Conservation (phyloP, 2,797 vertebrate species). For the Lophius americanus region DNA sequence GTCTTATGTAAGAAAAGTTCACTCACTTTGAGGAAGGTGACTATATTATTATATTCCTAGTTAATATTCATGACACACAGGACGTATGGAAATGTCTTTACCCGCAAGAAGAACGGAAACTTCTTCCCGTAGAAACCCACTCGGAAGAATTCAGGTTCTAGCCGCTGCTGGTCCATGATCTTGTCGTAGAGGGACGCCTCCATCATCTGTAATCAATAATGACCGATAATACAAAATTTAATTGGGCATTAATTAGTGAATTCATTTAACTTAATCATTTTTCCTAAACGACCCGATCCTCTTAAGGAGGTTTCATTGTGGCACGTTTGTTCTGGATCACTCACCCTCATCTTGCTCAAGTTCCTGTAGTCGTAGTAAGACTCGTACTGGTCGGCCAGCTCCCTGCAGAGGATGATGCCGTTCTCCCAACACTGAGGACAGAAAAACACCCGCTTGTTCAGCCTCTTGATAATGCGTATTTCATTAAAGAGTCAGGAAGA, state of each 20-base stretch:
- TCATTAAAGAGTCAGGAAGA: too few relatives aligned
- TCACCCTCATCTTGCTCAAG: constrained; percentile 99
- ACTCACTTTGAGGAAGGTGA: constrained; percentile 29
- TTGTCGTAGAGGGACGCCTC: constrained; percentile 98
- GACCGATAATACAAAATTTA: too few relatives aligned
- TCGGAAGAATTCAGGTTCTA: constrained; percentile 98
- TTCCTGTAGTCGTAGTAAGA: constrained; percentile 99
- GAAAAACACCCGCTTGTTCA: constrained; percentile 8
- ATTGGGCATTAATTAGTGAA: too few relatives aligned
- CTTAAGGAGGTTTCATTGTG: too few relatives aligned
- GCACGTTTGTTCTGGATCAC: constrained; percentile 9
- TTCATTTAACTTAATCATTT: too few relatives aligned
- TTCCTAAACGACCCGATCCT: too few relatives aligned
- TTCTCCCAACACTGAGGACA: constrained; percentile 96
- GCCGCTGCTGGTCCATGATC: constrained; percentile 98
- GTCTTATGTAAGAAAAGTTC: constrained; percentile 59
- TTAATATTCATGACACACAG: constrained; percentile 8
- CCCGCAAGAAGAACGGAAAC: constrained; percentile 97
- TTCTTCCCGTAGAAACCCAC: constrained; percentile 99
- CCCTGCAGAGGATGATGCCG: constrained; percentile 95
- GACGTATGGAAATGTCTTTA: constrained; percentile 73
- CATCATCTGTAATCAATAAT: constrained; percentile 87
- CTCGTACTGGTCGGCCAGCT: constrained; percentile 97
- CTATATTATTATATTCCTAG: constrained; percentile 13
- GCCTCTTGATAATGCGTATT: not conserved